Base-by-base conservation (phyloP, 1,140 invertebrate species). In the Scaptomyza hsui region DNA sequence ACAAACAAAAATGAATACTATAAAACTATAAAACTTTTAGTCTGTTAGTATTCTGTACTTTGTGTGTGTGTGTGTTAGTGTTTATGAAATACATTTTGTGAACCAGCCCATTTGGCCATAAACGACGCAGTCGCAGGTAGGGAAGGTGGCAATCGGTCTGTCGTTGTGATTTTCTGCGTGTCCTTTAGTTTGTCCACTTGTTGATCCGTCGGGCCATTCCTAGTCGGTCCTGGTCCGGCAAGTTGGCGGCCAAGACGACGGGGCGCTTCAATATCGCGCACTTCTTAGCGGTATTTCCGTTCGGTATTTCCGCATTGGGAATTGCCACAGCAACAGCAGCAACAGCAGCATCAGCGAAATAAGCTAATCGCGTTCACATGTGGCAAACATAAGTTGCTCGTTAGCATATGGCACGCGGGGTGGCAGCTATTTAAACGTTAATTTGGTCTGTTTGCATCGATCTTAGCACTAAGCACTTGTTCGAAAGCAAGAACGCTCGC, bases 71-170 rank as follows among this genome's bases (percentile, higher is more conserved):
- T 42, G 35, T 32, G 19, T 67, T 68, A 76, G 32, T 85, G 77
- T 85, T 85, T 80, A 85, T 78, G 69, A 86, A 85, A 85, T 60
- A 74, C 80, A 85, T 85, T 29, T 86, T 85, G 85, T 73, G 69
- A 67, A 9, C 16, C 39, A 39, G 59, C 32, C 55, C 72, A 75
- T 64, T 72, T 47, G 47, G 71, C 51, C 76, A 79, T 79, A 79
- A 73, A 79, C 29, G n/a, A 79, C 26, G 13, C 51, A 51, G 15
- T 49, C 59, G 47, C 55, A 29, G 39, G 7, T 3, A 72, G 57
- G 72, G 72, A 69, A 70, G 52, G 4, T n/a, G 4, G 49, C 13
- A 12, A 12, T 37, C 12, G 32, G 0, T n/a, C 35, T 26, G 35
- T 12, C 29, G 15, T 6, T 26, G n/a, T 10, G 49, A 32, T 37